Evolutionary conservation across 2,888 invertebrate genomes (phyloP).

Genomic region (Gonocerus acuteangulatus): DNA sequence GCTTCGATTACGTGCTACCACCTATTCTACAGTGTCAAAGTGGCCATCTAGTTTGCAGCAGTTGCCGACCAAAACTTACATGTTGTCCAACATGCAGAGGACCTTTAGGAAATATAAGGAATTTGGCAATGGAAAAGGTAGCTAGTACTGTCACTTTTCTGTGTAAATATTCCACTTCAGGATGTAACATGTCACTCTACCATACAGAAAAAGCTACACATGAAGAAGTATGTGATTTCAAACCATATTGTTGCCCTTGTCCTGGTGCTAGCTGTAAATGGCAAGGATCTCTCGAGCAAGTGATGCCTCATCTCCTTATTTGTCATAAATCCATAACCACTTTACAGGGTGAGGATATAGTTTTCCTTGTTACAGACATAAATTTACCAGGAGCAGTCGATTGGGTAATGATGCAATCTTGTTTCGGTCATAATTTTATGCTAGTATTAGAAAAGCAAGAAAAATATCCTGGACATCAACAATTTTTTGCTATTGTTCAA

Average conservation of each 20-base stretch:
- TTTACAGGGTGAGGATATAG: constrained; percentile 97
- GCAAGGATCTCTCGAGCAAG: constrained; percentile 96
- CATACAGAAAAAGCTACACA: constrained; percentile 98
- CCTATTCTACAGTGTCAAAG: constrained; percentile 98
- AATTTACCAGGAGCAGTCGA: constrained; percentile 98
- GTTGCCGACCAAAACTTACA: constrained; percentile 91
- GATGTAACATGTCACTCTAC: constrained; percentile 83
- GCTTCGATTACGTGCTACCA: constrained; percentile 98
- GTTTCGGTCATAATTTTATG: constrained; percentile 99
- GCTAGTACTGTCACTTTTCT: constrained; percentile 98
- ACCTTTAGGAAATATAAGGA: constrained; percentile 91
- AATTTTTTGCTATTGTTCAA: constrained; percentile 97
- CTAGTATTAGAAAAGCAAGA: constrained; percentile 97
- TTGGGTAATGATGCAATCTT: constrained; percentile 99
- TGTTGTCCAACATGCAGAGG: constrained; percentile 98
- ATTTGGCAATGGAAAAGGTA: constrained; percentile 99
- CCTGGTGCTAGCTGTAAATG: constrained; percentile 99
- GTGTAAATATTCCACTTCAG: constrained; percentile 94
- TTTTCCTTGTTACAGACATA: constrained; percentile 98
- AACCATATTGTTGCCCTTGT: constrained; percentile 97
- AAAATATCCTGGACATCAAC: constrained; percentile 92
- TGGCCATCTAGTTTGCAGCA: constrained; percentile 96
- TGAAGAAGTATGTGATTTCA: constrained; percentile 95
- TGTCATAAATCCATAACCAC: constrained; percentile 97
- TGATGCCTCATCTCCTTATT: constrained; percentile 97